Evolutionary conservation across 2,797 vertebrate genomes (phyloP).

Genomic region (Bovichtus variegatus): DNA sequence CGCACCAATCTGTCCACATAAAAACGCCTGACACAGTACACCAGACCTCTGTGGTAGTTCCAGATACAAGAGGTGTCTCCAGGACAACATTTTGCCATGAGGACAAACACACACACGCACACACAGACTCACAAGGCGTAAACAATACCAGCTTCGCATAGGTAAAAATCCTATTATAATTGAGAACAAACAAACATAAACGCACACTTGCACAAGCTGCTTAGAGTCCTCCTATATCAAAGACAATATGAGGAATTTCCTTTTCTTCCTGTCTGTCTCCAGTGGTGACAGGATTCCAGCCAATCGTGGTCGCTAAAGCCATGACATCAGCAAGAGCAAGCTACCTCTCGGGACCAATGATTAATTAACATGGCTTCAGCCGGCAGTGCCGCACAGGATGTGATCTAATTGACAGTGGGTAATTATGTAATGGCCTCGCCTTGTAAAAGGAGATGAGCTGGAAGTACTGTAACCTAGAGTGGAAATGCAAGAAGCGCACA

Average conservation of each 20-base stretch:
- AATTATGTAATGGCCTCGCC: slow-evolving; percentile 78
- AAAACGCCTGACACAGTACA: too few species aligned
- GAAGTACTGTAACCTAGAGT: slow-evolving; percentile 65
- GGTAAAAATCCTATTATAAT: not conserved
- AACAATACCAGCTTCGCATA: too few species aligned
- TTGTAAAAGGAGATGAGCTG: slow-evolving; percentile 77
- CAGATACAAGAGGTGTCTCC: too few species aligned
- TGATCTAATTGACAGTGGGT: slow-evolving; percentile 75
- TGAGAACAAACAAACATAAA: not conserved
- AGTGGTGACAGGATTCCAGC: slow-evolving; percentile 44
- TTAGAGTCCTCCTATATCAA: not conserved
- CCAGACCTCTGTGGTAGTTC: too few species aligned
- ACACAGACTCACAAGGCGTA: too few species aligned
- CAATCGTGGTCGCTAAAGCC: slow-evolving; percentile 18
- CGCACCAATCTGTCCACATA: too few species aligned
- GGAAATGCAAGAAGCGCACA: slow-evolving; percentile 49
- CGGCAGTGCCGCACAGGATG: slow-evolving; percentile 72
- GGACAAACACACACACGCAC: too few species aligned
- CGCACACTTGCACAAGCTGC: not conserved
- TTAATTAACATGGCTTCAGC: slow-evolving; percentile 78
- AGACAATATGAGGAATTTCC: slow-evolving; percentile 50
- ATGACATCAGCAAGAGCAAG: slow-evolving; percentile 66
- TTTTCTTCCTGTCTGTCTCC: slow-evolving; percentile 8
- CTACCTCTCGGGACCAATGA: slow-evolving; percentile 72
- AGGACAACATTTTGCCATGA: too few species aligned